Conservation (phyloP, 2,888 invertebrate species). For the Ophion ellenae region DNA sequence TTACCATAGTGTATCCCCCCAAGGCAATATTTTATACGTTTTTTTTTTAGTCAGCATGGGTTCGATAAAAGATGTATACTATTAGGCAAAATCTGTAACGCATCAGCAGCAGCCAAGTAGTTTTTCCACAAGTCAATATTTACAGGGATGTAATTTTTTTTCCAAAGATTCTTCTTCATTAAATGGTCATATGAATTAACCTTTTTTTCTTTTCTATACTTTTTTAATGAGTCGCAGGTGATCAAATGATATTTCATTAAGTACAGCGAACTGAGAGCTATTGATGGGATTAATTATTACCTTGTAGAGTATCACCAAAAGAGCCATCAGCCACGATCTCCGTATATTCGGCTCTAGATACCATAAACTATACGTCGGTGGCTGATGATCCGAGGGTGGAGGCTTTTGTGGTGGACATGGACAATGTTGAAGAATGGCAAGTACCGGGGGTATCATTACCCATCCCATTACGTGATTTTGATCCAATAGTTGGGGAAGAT, state of each 20-base stretch:
- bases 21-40: neutral
- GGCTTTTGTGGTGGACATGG: constrained; percentile 90
- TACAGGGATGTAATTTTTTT: no score
- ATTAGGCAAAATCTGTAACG: no score
- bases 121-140: no score
- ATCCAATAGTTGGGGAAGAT: constrained; percentile 96
- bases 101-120: no score
- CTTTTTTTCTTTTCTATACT: neutral
- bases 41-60: neutral
- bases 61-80: neutral
- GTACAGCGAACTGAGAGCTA: neutral
- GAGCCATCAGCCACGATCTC: constrained; percentile 96
- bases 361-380: constrained; percentile 93
- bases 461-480: constrained; percentile 98
- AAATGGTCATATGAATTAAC: neutral
- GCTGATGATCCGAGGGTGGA: constrained; percentile 86
- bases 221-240: neutral
- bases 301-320: constrained; percentile 98
- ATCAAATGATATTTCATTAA: neutral
- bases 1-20: no score
- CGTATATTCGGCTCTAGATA: constrained; percentile 94
- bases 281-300: constrained; percentile 83
- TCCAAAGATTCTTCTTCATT: no score
- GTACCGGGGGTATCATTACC: constrained; percentile 92
- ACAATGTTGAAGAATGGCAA: constrained; percentile 92